These are phyloP conservation scores for Lacerta agilis DNA, from an alignment of 2,797 vertebrate species.

Conservation along the genomic window DNA sequence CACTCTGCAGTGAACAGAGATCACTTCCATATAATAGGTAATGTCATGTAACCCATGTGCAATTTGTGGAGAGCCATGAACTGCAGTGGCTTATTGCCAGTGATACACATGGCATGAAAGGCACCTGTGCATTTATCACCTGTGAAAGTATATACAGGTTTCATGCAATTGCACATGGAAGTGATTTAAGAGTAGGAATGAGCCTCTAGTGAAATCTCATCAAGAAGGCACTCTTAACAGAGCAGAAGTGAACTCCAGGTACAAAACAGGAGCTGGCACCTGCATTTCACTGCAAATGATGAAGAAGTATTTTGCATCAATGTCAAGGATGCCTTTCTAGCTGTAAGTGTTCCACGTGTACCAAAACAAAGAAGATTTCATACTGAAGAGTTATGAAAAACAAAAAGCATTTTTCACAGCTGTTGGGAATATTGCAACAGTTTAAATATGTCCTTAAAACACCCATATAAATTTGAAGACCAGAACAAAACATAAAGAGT, in stretches of 20 bases:
- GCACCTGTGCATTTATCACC: background rate
- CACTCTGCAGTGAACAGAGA: background rate
- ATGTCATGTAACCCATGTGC: background rate
- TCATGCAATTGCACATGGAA: background rate
- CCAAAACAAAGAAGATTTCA: background rate
- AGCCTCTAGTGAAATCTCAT: background rate
- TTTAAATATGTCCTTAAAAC: background rate
- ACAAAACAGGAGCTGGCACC: background rate
- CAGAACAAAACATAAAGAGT: background rate
- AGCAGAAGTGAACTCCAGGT: background rate
- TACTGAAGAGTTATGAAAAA: background rate
- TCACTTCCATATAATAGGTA: background rate
- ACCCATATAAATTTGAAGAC: background rate
- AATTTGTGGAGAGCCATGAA: background rate
- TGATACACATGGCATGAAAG: too few relatives aligned
- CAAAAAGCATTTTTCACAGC: background rate
- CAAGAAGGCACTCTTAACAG: background rate
- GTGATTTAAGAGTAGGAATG: background rate
- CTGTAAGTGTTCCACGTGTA: background rate
- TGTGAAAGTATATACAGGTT: background rate
- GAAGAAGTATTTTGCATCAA: background rate
- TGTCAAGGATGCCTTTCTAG: background rate
- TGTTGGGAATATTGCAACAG: background rate
- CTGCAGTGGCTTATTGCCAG: background rate
- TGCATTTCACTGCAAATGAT: background rate